A percentile compares a stretch with the other conserved stretches of the same genome.
These are phyloP conservation scores for Salvator merianae DNA, from an alignment of 2,113 vertebrate genomes.

Conservation along the genomic window DNA sequence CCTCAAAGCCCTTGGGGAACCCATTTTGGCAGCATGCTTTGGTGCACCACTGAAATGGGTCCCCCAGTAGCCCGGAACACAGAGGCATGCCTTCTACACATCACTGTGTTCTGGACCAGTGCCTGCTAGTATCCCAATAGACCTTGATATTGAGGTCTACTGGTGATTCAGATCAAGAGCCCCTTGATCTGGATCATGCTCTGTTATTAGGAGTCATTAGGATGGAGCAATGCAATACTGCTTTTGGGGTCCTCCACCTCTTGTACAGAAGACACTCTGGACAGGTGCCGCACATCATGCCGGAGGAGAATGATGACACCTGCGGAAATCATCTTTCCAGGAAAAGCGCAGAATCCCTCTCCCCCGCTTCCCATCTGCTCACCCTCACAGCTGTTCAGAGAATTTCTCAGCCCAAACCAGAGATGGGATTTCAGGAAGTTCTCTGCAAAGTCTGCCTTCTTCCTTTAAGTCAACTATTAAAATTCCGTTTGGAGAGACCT, in stretches of 20 bases:
- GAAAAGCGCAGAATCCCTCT: not conserved
- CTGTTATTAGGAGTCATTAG: too few relatives aligned
- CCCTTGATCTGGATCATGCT: too few relatives aligned
- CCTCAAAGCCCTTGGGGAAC: too few relatives aligned
- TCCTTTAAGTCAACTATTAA: conserved; percentile 52
- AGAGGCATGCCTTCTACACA: too few relatives aligned
- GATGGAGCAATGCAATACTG: too few relatives aligned
- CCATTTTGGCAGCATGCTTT: too few relatives aligned
- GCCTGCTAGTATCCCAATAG: too few relatives aligned
- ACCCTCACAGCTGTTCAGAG: conserved; percentile 1
- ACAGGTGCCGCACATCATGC: not conserved
- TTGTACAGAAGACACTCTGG: not conserved
- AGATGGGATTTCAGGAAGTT: not conserved
- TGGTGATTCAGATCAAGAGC: too few relatives aligned
- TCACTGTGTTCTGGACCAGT: too few relatives aligned
- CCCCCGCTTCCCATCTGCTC: not conserved
- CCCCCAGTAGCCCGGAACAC: too few relatives aligned
- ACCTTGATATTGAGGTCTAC: too few relatives aligned
- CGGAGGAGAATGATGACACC: not conserved
- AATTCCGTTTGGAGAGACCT: not conserved
- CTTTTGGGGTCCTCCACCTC: not conserved
- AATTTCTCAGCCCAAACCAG: not conserved
- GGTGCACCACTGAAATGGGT: too few relatives aligned
- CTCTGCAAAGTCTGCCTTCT: not conserved
- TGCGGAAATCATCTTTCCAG: not conserved